Evolutionary conservation across 2,113 vertebrate species (phyloP).

Genomic region (Plecotus auritus): DNA sequence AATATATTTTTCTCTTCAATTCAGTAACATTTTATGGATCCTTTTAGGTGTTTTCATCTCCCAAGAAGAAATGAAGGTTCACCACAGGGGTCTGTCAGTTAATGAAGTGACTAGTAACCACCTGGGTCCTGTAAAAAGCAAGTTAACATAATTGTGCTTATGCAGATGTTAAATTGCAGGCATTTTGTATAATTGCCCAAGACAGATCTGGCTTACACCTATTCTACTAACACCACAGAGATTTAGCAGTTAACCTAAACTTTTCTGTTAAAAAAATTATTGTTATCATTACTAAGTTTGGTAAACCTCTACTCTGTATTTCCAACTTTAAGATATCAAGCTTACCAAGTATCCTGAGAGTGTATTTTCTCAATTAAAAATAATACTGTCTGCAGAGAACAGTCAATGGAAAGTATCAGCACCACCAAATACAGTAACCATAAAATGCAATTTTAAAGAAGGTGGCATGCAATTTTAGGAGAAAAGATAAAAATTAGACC

Average conservation of each 20-base stretch:
- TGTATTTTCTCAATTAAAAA: not conserved
- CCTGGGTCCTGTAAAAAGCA: not conserved
- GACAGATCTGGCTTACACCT: not conserved
- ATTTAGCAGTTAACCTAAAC: not conserved
- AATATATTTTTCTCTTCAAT: slow-evolving; percentile 3
- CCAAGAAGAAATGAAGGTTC: not conserved
- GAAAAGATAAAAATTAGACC: not conserved
- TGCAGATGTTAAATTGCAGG: not conserved
- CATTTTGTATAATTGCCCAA: not conserved
- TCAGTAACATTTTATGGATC: not conserved
- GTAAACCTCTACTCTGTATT: not conserved
- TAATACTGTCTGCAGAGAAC: not conserved
- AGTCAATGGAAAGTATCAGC: not conserved
- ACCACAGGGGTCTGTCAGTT: not conserved
- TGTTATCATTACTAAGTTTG: not conserved
- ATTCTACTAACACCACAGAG: not conserved
- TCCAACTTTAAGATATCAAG: not conserved
- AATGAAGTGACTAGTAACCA: not conserved
- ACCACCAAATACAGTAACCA: not conserved
- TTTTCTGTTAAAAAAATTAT: not conserved
- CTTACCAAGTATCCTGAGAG: not conserved
- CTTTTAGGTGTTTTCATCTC: not conserved
- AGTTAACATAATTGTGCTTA: not conserved
- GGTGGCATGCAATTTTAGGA: not conserved
- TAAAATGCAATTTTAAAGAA: slow-evolving; percentile 8